Percentiles rank a stretch among this genome's conserved stretches.
These are phyloP conservation scores for Andrena bucephala DNA, from an alignment of 2,888 invertebrate species.

Conservation along the genomic window DNA sequence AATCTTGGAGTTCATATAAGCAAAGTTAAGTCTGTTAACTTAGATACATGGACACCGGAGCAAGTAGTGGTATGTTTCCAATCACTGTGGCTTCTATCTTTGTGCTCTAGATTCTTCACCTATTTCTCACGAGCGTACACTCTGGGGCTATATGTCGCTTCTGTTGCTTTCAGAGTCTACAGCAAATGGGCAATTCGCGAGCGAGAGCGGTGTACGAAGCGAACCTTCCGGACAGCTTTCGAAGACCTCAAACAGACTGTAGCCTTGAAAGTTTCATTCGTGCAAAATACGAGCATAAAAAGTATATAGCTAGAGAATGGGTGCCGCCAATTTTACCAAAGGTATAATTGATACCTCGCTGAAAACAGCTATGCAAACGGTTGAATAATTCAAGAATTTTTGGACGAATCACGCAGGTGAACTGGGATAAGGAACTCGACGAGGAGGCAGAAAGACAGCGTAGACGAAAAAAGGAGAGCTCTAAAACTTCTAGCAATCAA, in stretches of 20 bases:
- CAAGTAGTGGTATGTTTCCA: constrained; percentile 92
- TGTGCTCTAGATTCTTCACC: neutral
- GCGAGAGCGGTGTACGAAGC: constrained; percentile 99
- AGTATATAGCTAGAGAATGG: constrained; percentile 99
- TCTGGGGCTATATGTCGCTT: neutral
- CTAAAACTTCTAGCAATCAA: constrained; percentile 85
- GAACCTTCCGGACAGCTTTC: constrained; percentile 97
- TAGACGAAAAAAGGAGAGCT: constrained; percentile 91
- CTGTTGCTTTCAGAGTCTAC: constrained; percentile 87
- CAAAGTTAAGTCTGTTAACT: constrained; percentile 98
- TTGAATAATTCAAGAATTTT: neutral
- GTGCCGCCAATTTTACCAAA: constrained; percentile 94
- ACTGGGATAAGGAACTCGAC: constrained; percentile 94
- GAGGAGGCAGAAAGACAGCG: constrained; percentile 94
- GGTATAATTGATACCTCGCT: constrained; percentile 83
- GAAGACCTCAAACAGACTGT: constrained; percentile 97
- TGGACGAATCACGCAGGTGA: constrained; percentile 82
- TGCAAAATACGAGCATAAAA: constrained; percentile 99
- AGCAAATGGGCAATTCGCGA: constrained; percentile 99
- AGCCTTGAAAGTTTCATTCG: constrained; percentile 98
- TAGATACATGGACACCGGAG: constrained; percentile 99
- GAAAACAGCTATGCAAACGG: neutral
- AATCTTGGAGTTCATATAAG: constrained; percentile 99
- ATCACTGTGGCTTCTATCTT: neutral
- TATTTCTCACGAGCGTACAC: neutral